Conservation (phyloP, 2,113 vertebrate species). For the Xiphophorus couchianus region DNA sequence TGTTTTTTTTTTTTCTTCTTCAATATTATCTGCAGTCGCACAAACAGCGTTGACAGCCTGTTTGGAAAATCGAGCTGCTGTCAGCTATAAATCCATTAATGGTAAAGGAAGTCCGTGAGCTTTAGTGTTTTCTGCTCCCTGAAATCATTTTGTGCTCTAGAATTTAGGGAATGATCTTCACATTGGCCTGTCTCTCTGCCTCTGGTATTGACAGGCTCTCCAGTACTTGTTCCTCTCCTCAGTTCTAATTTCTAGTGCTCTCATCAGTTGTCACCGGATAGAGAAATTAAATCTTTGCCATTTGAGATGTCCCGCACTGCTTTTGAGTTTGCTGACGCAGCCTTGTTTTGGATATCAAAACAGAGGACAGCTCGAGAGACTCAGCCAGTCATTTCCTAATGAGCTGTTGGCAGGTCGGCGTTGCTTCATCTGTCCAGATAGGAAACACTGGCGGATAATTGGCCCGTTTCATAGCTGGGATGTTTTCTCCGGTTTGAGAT, state of each 20-base stretch:
- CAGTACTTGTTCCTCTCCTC: not conserved
- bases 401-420: conserved; percentile 35
- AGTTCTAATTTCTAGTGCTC: too few species aligned
- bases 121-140: not conserved
- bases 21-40: not conserved
- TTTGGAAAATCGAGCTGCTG: not conserved
- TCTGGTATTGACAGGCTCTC: not conserved
- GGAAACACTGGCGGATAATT: conserved; percentile 56
- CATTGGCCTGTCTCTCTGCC: too few species aligned
- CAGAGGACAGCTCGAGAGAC: conserved; percentile 34
- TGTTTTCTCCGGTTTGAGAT: conserved; percentile 55
- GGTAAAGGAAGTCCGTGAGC: not conserved
- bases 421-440: conserved; percentile 34
- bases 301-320: too few species aligned
- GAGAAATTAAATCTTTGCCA: not conserved
- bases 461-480: conserved; percentile 55
- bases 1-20: too few species aligned
- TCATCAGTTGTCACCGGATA: not conserved
- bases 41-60: not conserved
- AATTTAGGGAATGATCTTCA: not conserved
- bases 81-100: not conserved
- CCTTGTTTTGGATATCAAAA: conserved; percentile 24
- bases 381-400: conserved; percentile 54
- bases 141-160: not conserved
- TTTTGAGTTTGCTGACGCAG: conserved; percentile 13